Evolutionary conservation across 2,888 invertebrate species (phyloP), one percentile per base, ranked within the genome.

Genomic region (Stenodema calcarata): DNA sequence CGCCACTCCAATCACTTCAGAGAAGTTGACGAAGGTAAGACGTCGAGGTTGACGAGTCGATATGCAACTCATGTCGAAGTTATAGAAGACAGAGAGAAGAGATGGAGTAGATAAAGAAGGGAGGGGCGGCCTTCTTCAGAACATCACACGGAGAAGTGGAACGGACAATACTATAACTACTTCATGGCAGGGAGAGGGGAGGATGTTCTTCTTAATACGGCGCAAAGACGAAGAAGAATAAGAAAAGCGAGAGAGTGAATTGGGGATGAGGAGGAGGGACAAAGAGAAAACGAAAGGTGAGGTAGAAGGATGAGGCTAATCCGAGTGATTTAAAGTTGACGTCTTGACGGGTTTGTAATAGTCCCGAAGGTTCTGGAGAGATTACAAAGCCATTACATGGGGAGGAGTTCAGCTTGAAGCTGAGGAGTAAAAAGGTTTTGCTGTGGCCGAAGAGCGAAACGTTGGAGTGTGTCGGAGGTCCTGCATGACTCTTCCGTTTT

Each of bases 271-370:
- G 44, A 11, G 7, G 78, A 14, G 78, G 23, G 16, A 23, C 18
- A 47, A 47, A 47, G 28, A 54, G 54, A 80, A 50, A 50, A 50
- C 16, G 50, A 79, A 54, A 80, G 50, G 54, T 54, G 80, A 30
- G 54, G 80, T n/a, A 82, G 70, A 23, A 35, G 47, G 62, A 82
- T 82, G 82, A 82, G 82, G 82, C 82, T 82, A 82, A 82, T 82
- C 82, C 82, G 62, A 82, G 35, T 82, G 82, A 82, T 82, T 82
- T 82, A 82, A 82, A 82, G 35, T 82, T 82, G 82, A 82, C 54
- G 82, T 82, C 82, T 82, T 82, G 82, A 82, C 82, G 82, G 82
- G 69, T 82, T 82, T 69, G 82, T 82, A 82, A 82, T 82, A 82
- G 82, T 82, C 62, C 70, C 41, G 41, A 62, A 62, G 62, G 47